Base-by-base conservation (phyloP, 2,113 vertebrate species). In the Columba livia region DNA sequence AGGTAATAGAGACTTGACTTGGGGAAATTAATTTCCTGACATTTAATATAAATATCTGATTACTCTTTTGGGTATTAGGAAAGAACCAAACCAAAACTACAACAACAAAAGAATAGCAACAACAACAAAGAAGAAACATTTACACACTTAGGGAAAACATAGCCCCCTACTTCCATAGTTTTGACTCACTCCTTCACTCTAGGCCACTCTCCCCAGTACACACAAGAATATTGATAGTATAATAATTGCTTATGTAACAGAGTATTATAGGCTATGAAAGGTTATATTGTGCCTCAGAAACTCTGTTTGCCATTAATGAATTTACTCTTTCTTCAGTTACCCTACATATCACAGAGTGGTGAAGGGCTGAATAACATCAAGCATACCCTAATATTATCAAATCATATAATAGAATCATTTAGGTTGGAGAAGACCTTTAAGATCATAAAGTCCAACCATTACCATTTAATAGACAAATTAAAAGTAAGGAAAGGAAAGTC, bases 111-210 rank as follows among this genome's bases (percentile, higher is more conserved):
- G 88, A 54, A 4, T 4, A 40, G 28, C 5, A 73, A 34, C 4
- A 50, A 44, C 36, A 29, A 87, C 42, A 17, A 54, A 50, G 1
- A 57, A 65, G 5, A 40, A 50, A 50, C 10, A 28, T n/a, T 66
- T 77, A 32, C 19, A 31, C 11, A 16, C 11, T 44, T 15, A 53
- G 6, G 10, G 26, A 38, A 89, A 75, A 48, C 14, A 64, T 7
- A 19, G 42, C 42, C 1, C 2, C 15, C 15, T 84, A 28, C 42
- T 84, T 84, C 48, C 12, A 36, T 25, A 78, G 24, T 14, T 20
- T 80, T 3, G 0, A 24, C 3, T 72, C 3, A 9, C 3, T 23
- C 12, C 40, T 16, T n/a, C 34, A 51, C 6, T 73, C 11, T 14
- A 53, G 18, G 20, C 5, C 5, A 13, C 14, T 54, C 17, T 81